Evolutionary conservation across 2,888 invertebrate species (phyloP).

Genomic region (Hyposoter dolosus): DNA sequence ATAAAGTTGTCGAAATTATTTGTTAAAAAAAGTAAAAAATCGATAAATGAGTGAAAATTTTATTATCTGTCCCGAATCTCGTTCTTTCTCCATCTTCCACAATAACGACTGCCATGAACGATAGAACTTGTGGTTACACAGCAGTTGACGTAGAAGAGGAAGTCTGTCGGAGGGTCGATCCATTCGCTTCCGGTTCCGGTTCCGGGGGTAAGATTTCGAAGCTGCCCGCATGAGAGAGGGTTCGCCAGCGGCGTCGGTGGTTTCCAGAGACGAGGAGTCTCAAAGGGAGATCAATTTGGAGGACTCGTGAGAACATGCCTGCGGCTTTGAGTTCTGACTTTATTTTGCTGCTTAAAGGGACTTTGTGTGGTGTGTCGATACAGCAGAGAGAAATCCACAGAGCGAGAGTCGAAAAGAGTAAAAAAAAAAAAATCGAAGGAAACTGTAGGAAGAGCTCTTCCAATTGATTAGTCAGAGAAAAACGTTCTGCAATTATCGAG

Average conservation of each 20-base stretch:
- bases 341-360: conserved; percentile 58
- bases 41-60: too few species aligned
- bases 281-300: conserved; percentile 73
- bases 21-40: too few species aligned
- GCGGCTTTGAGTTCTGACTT: conserved; percentile 70
- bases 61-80: too few species aligned
- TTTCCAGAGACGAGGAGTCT: conserved; percentile 53
- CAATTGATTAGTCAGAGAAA: conserved; percentile 30
- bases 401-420: neutral
- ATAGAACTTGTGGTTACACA: neutral
- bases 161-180: conserved; percentile 49
- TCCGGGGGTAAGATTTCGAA: conserved; percentile 65
- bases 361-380: neutral
- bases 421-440: neutral
- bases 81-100: conserved; percentile 28
- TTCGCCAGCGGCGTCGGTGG: conserved; percentile 44
- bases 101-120: conserved; percentile 30
- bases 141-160: conserved; percentile 39
- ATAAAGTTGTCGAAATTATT: too few species aligned
- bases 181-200: conserved; percentile 69
- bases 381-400: neutral
- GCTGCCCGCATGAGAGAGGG: conserved; percentile 46
- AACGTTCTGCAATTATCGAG: neutral
- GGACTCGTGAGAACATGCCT: conserved; percentile 25
- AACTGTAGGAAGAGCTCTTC: conserved; percentile 42